Evolutionary conservation across 2,888 invertebrate species (phyloP), one percentile per base, ranked within the genome.

Genomic region (Minunthozetes semirufus): DNA sequence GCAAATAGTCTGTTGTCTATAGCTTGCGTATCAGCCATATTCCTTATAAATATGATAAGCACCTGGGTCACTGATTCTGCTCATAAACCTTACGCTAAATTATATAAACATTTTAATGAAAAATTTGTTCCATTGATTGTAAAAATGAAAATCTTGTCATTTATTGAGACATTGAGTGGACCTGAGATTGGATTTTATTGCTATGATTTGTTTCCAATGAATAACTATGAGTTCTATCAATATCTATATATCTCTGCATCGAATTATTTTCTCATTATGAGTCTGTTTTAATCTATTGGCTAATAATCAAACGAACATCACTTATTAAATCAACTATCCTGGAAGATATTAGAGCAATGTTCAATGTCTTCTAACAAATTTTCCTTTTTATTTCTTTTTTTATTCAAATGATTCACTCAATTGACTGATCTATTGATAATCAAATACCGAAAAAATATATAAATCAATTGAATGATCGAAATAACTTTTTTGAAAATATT

Each of bases 191-290:
- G 56, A 2, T 56, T 56, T 11, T 25, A 56, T 56, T 56, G 56
- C 56, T 56, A 9, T 22, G 56, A 56, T 56, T 56, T 56, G 25
- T 56, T 56, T 25, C 56, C 56, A 9, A 56, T 56, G 56, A 56
- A 56, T 56, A 56, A 56, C 15, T 56, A 25, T 9, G 56, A 56
- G 56, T 56, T 56, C 25, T 56, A 56, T 56, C 56, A 56, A 56
- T 56, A 56, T 25, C 1, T 56, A 3, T 56, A 56, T 25, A 56
- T 56, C 3, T 56, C 11, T 3, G 56, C 13, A 3, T 2, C 22
- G 0, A 56, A 56, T 56, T 56, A 56, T 25, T 22, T 56, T 2
- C 19, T 56, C 22, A 25, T 56, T 9, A 56, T 56, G 56, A 56
- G 25, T 56, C 11, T 56, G 13, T 25, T 56, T 2, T 56, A 56